These are phyloP conservation scores for Anaspis maculata DNA, from an alignment of 2,888 invertebrate genomes.

Conservation along the genomic window DNA sequence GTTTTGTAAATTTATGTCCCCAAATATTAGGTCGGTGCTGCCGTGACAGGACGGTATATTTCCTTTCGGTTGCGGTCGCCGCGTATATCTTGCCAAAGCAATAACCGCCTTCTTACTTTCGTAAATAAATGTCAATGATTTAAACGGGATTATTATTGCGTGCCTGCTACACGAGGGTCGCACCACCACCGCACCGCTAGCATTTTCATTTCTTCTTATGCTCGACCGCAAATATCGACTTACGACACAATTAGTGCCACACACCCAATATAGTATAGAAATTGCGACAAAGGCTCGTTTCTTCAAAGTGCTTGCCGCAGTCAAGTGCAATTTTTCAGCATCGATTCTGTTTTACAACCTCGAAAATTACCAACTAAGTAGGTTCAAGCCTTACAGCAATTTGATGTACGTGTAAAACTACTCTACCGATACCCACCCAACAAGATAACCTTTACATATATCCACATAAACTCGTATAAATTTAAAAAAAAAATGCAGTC, in stretches of 20 bases:
- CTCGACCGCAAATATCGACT: slow-evolving; percentile 8
- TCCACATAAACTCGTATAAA: no score
- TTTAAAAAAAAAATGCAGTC: no score
- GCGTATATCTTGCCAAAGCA: slow-evolving; percentile 28
- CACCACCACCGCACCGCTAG: no score
- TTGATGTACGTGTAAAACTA: no score
- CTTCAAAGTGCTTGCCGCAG: no score
- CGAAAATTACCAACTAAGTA: no score
- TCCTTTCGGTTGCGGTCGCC: slow-evolving; percentile 33
- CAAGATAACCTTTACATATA: no score
- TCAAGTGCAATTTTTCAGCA: no score
- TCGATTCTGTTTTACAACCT: no score
- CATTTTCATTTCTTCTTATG: slow-evolving; percentile 12
- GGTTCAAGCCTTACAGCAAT: no score
- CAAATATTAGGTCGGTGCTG: slow-evolving; percentile 45
- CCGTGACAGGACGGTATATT: slow-evolving; percentile 37
- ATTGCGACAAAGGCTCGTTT: no score
- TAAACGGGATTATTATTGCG: slow-evolving; percentile 31
- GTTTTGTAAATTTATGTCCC: slow-evolving; percentile 49
- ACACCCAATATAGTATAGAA: background rate
- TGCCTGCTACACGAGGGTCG: slow-evolving; percentile 4
- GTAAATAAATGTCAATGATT: slow-evolving; percentile 40
- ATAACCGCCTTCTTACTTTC: slow-evolving; percentile 33
- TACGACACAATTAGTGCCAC: slow-evolving; percentile 6
- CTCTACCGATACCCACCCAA: no score